These are phyloP conservation scores for Synanceia verrucosa DNA, from an alignment of 2,797 vertebrate genomes.

Conservation along the genomic window DNA sequence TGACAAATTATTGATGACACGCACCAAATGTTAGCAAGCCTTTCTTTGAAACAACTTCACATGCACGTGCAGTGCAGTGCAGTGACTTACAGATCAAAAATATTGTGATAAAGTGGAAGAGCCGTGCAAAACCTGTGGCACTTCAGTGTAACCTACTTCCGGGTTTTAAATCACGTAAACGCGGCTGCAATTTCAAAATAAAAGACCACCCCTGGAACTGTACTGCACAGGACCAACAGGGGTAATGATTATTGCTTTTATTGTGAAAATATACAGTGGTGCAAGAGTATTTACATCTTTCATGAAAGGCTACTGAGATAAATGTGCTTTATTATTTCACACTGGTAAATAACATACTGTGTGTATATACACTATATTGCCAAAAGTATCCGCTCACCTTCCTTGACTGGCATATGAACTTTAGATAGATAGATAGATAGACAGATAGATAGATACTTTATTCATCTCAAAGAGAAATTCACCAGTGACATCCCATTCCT, in stretches of 20 bases:
- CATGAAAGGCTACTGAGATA: background rate
- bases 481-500: no score
- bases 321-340: background rate
- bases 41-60: background rate
- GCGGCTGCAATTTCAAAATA: slow-evolving; percentile 39
- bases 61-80: background rate
- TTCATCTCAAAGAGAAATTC: no score
- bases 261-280: background rate
- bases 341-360: no score
- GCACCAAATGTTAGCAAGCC: slow-evolving; percentile 20
- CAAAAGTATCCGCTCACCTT: no score
- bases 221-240: background rate
- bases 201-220: background rate
- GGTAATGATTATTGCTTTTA: background rate
- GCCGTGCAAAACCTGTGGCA: rapidly evolving
- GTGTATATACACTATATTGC: no score
- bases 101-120: rapidly evolving
- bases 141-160: slow-evolving; percentile 35
- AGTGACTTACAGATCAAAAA: background rate
- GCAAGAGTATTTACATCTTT: background rate
- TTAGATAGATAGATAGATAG: no score
- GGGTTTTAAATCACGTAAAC: background rate
- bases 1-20: background rate
- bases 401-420: no score
- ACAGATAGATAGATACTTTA: no score